phyloP scores from a whole-genome alignment of 2,888 invertebrate genomes.

The Drosophila nr. perissopoda region DNA sequence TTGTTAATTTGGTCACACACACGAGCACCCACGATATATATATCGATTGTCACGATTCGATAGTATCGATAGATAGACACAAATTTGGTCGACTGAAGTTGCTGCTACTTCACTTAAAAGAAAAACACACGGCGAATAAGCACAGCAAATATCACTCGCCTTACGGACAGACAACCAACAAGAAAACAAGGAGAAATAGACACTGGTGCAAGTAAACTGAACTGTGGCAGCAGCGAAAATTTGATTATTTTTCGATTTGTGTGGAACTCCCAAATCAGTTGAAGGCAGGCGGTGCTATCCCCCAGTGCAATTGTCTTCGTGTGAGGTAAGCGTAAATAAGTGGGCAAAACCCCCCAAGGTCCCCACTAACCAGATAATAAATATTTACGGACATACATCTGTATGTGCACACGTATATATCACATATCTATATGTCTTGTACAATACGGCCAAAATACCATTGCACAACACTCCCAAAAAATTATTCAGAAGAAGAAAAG shows the following conservation, averaged over 20 bases:
- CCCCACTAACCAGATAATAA: conserved; percentile 35
- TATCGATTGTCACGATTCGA: conserved; percentile 27
- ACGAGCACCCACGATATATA: neutral
- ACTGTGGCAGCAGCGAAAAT: conserved; percentile 1
- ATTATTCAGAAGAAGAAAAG: neutral
- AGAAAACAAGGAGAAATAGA: neutral
- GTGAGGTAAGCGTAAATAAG: conserved; percentile 54
- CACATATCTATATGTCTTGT: neutral
- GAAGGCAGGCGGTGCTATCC: conserved; percentile 24
- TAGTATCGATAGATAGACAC: conserved; percentile 19
- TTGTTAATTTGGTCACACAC: conserved; percentile 34
- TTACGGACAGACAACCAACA: neutral
- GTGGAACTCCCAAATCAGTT: conserved; percentile 22
- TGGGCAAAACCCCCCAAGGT: conserved; percentile 39
- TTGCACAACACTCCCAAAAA: conserved; percentile 11
- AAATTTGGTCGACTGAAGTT: conserved; percentile 5
- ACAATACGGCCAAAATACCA: neutral
- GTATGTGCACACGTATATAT: neutral
- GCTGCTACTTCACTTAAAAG: conserved; percentile 17
- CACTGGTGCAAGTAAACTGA: neutral
- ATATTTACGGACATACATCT: conserved; percentile 25
- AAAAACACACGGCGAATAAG: conserved; percentile 16
- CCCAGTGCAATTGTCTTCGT: conserved; percentile 38
- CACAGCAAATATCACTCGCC: conserved; percentile 20
- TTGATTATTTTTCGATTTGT: conserved; percentile 12